Percentiles rank a stretch among this genome's conserved stretches.
phyloP scores from a whole-genome alignment of 1,140 invertebrate genomes.

The Argopecten irradians region DNA sequence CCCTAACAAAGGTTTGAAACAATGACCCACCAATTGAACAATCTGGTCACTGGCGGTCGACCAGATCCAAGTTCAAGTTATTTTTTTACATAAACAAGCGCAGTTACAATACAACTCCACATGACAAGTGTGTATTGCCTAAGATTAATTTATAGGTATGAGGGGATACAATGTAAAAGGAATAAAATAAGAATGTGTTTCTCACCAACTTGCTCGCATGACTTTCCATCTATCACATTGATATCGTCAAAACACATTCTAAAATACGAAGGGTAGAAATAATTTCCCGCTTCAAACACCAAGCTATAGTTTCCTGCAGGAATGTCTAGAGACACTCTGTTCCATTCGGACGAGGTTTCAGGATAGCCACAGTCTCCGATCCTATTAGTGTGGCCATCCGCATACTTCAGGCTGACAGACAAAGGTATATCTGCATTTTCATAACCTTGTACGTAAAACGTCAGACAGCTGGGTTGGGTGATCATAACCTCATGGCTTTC shows the following conservation, averaged over 20 bases:
- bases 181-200: no score
- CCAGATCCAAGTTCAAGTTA: no score
- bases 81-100: no score
- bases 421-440: neutral
- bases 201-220: neutral
- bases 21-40: no score
- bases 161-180: no score
- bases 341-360: neutral
- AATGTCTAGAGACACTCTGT: neutral
- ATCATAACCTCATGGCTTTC: neutral
- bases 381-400: neutral
- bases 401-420: neutral
- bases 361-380: neutral
- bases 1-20: no score
- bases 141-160: no score
- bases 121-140: no score
- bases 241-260: neutral
- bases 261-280: neutral
- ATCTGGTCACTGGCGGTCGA: no score
- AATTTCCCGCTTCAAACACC: neutral
- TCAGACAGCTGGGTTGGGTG: neutral
- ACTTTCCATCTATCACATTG: neutral
- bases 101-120: no score
- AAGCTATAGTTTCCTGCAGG: neutral
- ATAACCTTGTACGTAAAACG: neutral